Conservation (phyloP, 2,888 invertebrate species). For the Agrotis clavis region DNA sequence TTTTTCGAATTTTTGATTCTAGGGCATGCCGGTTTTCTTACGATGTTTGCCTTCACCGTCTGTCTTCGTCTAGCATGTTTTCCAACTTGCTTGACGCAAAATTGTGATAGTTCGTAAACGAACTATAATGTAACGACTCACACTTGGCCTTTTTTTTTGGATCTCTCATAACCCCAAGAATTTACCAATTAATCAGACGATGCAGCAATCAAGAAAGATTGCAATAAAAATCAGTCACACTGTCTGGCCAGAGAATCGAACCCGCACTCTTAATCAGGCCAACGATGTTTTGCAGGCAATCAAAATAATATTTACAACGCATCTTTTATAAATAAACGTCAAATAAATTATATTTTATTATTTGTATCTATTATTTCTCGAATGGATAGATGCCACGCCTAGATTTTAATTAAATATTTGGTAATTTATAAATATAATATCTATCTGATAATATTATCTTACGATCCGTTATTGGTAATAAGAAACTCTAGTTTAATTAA, state of each 20-base stretch:
- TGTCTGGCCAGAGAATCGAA: not conserved
- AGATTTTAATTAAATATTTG: conserved; percentile 11
- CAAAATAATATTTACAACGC: not conserved
- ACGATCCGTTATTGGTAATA: not conserved
- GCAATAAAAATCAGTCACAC: conserved; percentile 34
- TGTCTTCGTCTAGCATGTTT: too few species aligned
- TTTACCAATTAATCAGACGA: not conserved
- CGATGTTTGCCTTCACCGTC: too few species aligned
- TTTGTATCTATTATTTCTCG: conserved; percentile 15
- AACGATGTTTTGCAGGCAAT: conserved; percentile 22
- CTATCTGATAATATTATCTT: not conserved
- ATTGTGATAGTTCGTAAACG: too few species aligned
- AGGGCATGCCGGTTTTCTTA: too few species aligned
- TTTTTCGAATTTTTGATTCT: too few species aligned
- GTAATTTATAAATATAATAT: not conserved
- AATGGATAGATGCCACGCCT: conserved; percentile 23
- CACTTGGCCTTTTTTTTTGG: too few species aligned
- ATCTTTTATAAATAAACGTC: conserved; percentile 20
- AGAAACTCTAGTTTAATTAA: too few species aligned
- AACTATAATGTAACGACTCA: too few species aligned
- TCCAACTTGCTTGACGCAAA: too few species aligned
- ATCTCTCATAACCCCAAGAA: not conserved
- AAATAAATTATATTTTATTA: conserved; percentile 31
- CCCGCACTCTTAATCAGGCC: conserved; percentile 26
- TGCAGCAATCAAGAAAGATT: conserved; percentile 20